Base-by-base conservation (phyloP, 2,888 invertebrate species). In the Pteria penguin region DNA sequence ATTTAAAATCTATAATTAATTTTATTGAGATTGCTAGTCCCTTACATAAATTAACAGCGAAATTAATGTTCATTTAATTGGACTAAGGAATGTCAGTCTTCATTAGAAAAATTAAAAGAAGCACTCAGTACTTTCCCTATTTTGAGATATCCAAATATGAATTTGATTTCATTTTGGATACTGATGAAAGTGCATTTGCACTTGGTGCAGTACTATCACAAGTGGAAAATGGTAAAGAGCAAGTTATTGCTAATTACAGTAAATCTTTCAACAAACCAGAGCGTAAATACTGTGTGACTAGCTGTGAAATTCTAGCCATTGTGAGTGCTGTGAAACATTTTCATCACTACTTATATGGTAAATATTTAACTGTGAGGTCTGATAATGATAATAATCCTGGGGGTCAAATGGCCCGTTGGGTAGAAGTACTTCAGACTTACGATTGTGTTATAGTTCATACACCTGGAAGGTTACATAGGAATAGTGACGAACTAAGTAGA, bases 211-310 rank as follows among this genome's bases (percentile, higher is more conserved):
- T 63, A 22, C 24, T 63, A 22, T 36, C 36, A 5, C 63, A 63
- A 22, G 24, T 63, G 14, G n/a, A 60, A 26, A 29, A 60, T 8
- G 60, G 60, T 4, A 18, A 26, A 26, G 60, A 60, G 18, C 24
- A 27, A 60, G 26, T 27, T 26, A 3, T 60, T 26, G 60, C 63
- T 1, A 33, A 63, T 63, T 63, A 36, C 24, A 63, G 63, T 22
- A 18, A 24, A 5, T 5, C 24, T 33, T 26, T 63, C 0, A 22
- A 18, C 3, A 63, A 63, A 36, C 4, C 22, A 32, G 63, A 63
- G 24, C 31, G 63, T 8, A 63, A 63, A 14, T 63, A 63, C 24
- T 63, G 63, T 22, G 63, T 63, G 14, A 63, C 36, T 11, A 63
- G 63, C 32, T 24, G 63, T 4, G 63, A 63, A 22, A 8, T 63